Percentiles rank a stretch among this genome's conserved stretches.
Conservation (phyloP, 2,797 vertebrate species). For the Acrossocheilus fasciatus region DNA sequence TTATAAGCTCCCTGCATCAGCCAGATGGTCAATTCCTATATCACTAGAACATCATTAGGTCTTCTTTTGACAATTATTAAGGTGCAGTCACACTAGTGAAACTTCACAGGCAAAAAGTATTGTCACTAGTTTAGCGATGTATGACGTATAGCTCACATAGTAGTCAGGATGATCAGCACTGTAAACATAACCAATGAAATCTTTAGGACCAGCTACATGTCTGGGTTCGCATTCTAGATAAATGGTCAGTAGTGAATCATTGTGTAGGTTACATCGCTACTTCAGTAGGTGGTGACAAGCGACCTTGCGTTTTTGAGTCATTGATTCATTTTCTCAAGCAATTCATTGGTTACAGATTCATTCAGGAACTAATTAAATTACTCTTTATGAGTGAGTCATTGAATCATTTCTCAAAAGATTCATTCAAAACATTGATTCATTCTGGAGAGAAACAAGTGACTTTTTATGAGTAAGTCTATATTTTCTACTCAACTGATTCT, state of each 20-base stretch:
- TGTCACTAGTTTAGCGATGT: neutral
- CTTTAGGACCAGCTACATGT: no score
- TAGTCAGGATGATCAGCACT: no score
- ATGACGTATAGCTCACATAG: neutral
- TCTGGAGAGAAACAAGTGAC: neutral
- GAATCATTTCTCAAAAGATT: neutral
- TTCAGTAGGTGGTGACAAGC: neutral
- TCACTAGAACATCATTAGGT: conserved; percentile 5
- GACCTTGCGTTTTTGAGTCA: neutral
- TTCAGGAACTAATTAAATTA: neutral
- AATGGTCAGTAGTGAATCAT: neutral
- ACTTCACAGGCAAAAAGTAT: neutral
- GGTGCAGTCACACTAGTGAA: neutral
- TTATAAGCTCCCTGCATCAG: conserved; percentile 41
- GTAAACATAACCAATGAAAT: no score
- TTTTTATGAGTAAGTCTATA: neutral
- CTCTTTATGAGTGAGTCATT: neutral
- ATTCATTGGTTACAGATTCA: neutral
- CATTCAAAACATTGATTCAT: neutral
- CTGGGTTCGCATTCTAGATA: neutral
- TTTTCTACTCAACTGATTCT: neutral
- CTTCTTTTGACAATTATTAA: conserved; percentile 5
- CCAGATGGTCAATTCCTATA: conserved; percentile 8
- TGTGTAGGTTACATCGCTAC: neutral
- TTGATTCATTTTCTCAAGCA: neutral